Evolutionary conservation across 2,888 invertebrate species (phyloP).

Genomic region (Taenaris catops): DNA sequence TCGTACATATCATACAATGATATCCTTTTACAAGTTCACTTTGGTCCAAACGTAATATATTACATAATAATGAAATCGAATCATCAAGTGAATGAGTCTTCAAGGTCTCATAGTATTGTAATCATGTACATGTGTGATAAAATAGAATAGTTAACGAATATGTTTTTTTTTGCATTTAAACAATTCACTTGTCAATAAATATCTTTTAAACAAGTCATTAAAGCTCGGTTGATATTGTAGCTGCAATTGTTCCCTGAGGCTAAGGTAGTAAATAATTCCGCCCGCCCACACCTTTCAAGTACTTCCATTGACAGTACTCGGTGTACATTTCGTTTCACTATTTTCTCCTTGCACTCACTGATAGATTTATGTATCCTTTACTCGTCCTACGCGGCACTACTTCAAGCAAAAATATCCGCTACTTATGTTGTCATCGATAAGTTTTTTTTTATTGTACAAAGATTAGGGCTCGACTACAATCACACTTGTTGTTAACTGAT

Average conservation of each 20-base stretch:
- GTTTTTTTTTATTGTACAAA: too few relatives aligned
- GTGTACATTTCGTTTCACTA: constrained; percentile 40
- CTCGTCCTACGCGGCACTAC: constrained; percentile 45
- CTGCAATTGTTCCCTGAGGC: constrained; percentile 12
- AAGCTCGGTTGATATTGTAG: constrained; percentile 10
- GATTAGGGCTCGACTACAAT: too few relatives aligned
- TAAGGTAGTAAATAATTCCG: constrained; percentile 34
- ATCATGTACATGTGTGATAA: too few relatives aligned
- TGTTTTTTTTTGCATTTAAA: constrained; percentile 3
- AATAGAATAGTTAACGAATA: too few relatives aligned
- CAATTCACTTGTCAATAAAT: constrained; percentile 4
- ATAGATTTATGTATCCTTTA: constrained; percentile 59
- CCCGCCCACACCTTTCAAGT: constrained; percentile 50
- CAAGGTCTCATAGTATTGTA: too few relatives aligned
- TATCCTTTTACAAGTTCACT: too few relatives aligned
- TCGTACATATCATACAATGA: too few relatives aligned
- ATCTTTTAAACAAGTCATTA: constrained; percentile 13
- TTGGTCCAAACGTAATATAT: too few relatives aligned
- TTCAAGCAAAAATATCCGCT: constrained; percentile 23
- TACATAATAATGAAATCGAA: too few relatives aligned
- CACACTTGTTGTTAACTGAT: too few relatives aligned
- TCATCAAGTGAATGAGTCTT: too few relatives aligned
- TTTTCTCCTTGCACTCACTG: constrained; percentile 54
- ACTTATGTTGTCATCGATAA: too few relatives aligned
- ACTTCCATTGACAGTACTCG: constrained; percentile 34